Evolutionary conservation across 2,888 invertebrate species (phyloP), one percentile per base, ranked within the genome.

Genomic region (Parnassius smintheus): DNA sequence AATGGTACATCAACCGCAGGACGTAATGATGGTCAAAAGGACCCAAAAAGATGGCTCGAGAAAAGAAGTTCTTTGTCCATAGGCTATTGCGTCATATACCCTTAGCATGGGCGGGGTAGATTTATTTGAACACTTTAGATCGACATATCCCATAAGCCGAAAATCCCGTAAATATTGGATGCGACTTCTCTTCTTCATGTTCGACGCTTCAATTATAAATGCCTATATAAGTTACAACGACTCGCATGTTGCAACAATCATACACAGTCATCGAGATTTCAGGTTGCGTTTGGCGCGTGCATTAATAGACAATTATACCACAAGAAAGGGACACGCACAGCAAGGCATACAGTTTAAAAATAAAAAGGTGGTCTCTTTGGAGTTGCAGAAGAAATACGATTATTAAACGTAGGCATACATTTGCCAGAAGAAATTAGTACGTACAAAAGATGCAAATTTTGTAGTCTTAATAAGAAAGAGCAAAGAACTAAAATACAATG

Each of bases 71-170:
- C 18, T 18, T 68, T 75, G 75, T 65, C 77, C 77, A 18, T 68
- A 63, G 64, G 74, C 78, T 35, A 78, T 78, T 61, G 75, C 71
- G 55, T 55, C 63, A 9, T 78, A 78, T 56, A 78, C 76, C 9
- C 66, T 72, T 4, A 72, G 58, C 51, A 78, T 77, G 75, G 75
- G 75, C n/a, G 74, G 75, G 12, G 77, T 80, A 4, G 77, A 80
- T 72, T 68, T 65, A 22, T 77, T 77, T 59, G 75, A 77, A 52
- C 77, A 79, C 68, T 77, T 69, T 62, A n/a, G n/a, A n/a, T n/a
- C 25, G 25, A 2, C 25, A 25, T 2, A 25, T 25, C n/a, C n/a
- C n/a, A n/a, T n/a, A n/a, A n/a, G n/a, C n/a, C 25, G 75, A 1
- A 78, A 74, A 68, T 77, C 71, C 2, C 49, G 76, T 55, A 76